Evolutionary conservation across 2,113 vertebrate genomes (phyloP).

Genomic region (Periophthalmodon schlosseri): DNA sequence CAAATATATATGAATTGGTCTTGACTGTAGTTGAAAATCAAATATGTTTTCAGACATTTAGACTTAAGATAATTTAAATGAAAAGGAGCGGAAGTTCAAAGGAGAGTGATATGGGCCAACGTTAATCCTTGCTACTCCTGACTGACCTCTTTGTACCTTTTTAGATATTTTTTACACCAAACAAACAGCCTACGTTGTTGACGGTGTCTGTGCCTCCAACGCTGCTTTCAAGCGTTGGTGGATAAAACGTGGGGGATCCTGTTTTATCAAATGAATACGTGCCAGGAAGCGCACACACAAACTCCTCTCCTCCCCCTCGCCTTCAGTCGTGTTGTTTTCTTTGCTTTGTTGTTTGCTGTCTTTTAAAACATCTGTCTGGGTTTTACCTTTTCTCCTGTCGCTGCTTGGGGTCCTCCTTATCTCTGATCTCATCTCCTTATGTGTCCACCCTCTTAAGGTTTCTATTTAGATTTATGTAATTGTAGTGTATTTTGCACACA

Average conservation of each 20-base stretch:
- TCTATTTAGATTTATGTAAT: slow-evolving; percentile 3
- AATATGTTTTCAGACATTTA: no score
- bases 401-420: slow-evolving; percentile 17
- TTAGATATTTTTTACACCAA: slow-evolving; percentile 34
- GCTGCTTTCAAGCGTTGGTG: slow-evolving; percentile 28
- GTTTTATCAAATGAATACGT: slow-evolving; percentile 29
- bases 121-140: not conserved
- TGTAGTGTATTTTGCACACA: slow-evolving; percentile 14
- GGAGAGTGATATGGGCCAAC: not conserved
- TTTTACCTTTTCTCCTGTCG: slow-evolving; percentile 19
- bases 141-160: not conserved
- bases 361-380: slow-evolving; percentile 57
- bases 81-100: not conserved
- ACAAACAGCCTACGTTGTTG: slow-evolving; percentile 29
- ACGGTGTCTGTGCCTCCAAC: slow-evolving; percentile 39
- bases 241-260: not conserved
- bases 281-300: slow-evolving; percentile 22
- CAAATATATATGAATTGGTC: no score
- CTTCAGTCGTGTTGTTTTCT: slow-evolving; percentile 35
- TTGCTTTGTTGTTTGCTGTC: slow-evolving; percentile 48
- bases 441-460: slow-evolving; percentile 19
- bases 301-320: slow-evolving; percentile 39
- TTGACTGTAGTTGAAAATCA: no score
- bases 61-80: not conserved
- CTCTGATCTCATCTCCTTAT: slow-evolving; percentile 17